Evolutionary conservation across 2,113 vertebrate species (phyloP).

Genomic region (Varanus salvator): DNA sequence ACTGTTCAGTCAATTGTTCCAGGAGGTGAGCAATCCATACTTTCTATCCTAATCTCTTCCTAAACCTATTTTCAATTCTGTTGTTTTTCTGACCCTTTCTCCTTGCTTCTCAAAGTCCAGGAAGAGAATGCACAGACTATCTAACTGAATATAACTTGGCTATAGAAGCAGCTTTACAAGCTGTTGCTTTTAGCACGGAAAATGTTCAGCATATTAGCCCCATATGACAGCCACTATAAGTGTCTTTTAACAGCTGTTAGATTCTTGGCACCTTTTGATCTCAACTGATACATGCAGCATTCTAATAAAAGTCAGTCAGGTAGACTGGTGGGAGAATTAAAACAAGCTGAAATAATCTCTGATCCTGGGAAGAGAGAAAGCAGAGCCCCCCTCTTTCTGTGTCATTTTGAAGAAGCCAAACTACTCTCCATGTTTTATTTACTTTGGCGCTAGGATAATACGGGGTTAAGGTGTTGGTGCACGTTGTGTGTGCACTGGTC

Average conservation of each 20-base stretch:
- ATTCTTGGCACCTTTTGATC: background rate
- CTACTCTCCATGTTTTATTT: too few species aligned
- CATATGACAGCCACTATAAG: constrained; percentile 2
- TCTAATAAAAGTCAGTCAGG: constrained; percentile 16
- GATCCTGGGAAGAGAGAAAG: background rate
- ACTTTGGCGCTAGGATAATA: too few species aligned
- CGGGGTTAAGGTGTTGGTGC: too few species aligned
- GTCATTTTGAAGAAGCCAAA: too few species aligned
- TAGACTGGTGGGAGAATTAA: constrained; percentile 2
- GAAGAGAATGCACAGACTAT: background rate
- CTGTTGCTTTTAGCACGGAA: background rate
- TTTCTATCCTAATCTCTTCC: background rate
- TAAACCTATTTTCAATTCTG: background rate
- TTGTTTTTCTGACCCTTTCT: background rate
- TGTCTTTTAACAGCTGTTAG: constrained; percentile 26
- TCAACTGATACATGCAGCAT: background rate
- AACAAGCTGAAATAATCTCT: background rate
- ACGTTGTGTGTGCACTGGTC: too few species aligned
- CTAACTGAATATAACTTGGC: background rate
- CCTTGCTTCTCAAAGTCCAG: background rate
- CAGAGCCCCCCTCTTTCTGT: background rate
- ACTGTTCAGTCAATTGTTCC: background rate
- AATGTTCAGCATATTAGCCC: background rate
- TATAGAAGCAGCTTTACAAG: constrained; percentile 11
- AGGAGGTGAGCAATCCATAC: background rate